Conservation (phyloP, 2,888 invertebrate genomes). For the Cephus sareptanus region DNA sequence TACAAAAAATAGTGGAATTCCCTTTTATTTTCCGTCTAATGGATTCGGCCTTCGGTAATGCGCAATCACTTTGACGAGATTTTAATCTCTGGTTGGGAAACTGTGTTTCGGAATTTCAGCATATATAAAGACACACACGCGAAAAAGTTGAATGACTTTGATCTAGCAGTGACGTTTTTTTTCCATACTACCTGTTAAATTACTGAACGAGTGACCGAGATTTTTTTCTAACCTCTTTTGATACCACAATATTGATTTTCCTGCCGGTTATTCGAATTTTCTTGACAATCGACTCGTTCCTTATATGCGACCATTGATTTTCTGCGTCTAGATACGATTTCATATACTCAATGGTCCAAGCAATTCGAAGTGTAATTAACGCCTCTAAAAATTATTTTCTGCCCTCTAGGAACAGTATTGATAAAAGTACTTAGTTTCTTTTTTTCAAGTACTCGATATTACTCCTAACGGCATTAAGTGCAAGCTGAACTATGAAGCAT, state of each 20-base stretch:
- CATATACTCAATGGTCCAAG: not conserved
- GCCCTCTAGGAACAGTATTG: not conserved
- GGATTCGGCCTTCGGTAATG: not conserved
- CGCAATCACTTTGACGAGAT: not conserved
- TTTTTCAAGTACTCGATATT: not conserved
- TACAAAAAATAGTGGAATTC: not conserved
- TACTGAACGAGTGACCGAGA: not conserved
- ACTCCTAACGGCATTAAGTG: not conserved
- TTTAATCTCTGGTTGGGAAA: not conserved
- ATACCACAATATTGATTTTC: not conserved
- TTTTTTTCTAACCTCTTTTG: not conserved
- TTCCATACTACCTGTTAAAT: not conserved
- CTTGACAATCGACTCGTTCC: too few species aligned
- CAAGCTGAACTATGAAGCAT: slow-evolving; percentile 24
- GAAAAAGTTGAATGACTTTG: not conserved
- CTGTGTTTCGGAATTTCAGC: too few species aligned
- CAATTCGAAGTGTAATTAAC: not conserved
- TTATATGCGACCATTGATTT: not conserved
- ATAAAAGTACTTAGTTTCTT: not conserved
- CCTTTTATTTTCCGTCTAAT: not conserved
- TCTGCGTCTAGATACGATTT: not conserved
- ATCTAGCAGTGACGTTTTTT: not conserved
- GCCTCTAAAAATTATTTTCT: not conserved
- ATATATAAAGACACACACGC: not conserved
- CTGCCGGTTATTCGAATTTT: too few species aligned